Conservation (phyloP, 2,888 invertebrate species). For the Villa cingulata region DNA sequence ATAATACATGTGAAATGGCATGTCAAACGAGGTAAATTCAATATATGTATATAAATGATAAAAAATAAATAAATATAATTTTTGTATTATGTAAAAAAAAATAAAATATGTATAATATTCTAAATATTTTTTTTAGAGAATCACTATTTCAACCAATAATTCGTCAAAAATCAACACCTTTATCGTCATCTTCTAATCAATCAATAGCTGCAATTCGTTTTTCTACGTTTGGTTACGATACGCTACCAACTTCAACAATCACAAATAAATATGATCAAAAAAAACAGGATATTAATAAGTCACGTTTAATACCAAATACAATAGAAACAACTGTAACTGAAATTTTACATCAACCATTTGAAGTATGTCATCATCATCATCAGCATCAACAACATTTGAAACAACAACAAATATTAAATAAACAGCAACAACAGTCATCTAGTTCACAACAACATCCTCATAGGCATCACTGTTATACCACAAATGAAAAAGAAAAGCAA, state of each 20-base stretch:
- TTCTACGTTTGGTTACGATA: slow-evolving; percentile 35
- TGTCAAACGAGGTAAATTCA: slow-evolving; percentile 80
- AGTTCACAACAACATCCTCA: neutral
- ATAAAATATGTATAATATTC: too few relatives aligned
- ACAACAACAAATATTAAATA: slow-evolving; percentile 17
- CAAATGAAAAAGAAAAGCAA: slow-evolving; percentile 6
- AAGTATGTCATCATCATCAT: slow-evolving; percentile 30
- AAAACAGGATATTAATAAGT: slow-evolving; percentile 18
- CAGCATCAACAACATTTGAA: slow-evolving; percentile 32
- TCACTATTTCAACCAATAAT: slow-evolving; percentile 27
- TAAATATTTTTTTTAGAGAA: slow-evolving; percentile 24
- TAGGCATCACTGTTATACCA: slow-evolving; percentile 1
- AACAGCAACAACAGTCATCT: slow-evolving; percentile 11
- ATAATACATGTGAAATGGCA: slow-evolving; percentile 56
- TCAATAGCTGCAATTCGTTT: slow-evolving; percentile 26
- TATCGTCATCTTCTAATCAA: slow-evolving; percentile 23
- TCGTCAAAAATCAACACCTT: slow-evolving; percentile 31
- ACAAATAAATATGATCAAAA: slow-evolving; percentile 18
- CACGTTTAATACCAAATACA: slow-evolving; percentile 14
- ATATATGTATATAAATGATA: too few relatives aligned
- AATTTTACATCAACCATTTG: slow-evolving; percentile 15
- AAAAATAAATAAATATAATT: too few relatives aligned
- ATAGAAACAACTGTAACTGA: slow-evolving; percentile 5
- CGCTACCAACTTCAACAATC: slow-evolving; percentile 14
- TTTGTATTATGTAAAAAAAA: too few relatives aligned